Evolutionary conservation across 2,113 vertebrate species (phyloP).

Genomic region (Aepyceros melampus): DNA sequence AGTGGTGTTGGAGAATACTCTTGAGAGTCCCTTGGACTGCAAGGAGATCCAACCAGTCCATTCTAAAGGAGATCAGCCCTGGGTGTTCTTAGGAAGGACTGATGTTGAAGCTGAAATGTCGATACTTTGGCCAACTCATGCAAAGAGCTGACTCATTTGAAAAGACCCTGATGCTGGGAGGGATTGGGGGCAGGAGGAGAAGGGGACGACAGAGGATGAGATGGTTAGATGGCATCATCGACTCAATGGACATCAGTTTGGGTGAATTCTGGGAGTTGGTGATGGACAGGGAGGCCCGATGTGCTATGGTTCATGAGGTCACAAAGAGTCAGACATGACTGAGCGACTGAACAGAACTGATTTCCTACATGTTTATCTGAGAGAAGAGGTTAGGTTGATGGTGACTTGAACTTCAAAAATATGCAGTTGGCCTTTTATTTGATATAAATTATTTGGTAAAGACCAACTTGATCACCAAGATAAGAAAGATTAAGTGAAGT

Average conservation of each 20-base stretch:
- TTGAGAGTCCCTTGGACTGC: neutral
- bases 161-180: neutral
- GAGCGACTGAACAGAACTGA: neutral
- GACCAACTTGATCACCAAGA: neutral
- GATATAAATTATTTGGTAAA: constrained; percentile 43
- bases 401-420: constrained; percentile 23
- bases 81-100: neutral
- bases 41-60: neutral
- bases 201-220: neutral
- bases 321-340: neutral
- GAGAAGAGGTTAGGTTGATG: neutral
- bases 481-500: constrained; percentile 37
- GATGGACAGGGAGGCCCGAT: neutral
- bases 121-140: neutral
- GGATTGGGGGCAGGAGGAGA: neutral
- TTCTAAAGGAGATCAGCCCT: neutral
- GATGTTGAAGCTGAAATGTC: neutral
- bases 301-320: neutral
- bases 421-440: neutral
- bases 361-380: neutral
- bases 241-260: neutral
- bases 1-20: neutral
- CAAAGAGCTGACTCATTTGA: neutral
- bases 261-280: neutral
- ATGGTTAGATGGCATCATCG: neutral